Evolutionary conservation across 1,140 invertebrate genomes (phyloP).

Genomic region (Gonatopus flavifemur): DNA sequence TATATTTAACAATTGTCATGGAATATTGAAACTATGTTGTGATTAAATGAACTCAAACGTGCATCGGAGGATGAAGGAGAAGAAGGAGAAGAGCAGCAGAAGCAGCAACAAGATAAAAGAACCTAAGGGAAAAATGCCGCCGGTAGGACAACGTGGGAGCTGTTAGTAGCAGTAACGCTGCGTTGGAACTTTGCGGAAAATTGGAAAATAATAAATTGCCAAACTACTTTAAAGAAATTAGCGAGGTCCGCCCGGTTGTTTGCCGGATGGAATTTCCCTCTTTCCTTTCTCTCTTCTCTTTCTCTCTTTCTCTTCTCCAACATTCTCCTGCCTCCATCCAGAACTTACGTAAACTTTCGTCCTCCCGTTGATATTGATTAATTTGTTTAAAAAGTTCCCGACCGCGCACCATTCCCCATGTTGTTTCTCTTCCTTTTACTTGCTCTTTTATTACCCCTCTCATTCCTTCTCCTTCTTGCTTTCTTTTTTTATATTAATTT

Average conservation of each 20-base stretch:
- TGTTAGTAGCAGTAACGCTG: conserved; percentile 18
- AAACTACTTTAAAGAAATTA: conserved; percentile 53
- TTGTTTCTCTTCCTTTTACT: conserved; percentile 8
- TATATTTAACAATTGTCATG: neutral
- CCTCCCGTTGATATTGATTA: conserved; percentile 44
- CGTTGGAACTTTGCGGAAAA: conserved; percentile 32
- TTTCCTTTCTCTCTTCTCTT: conserved; percentile 4
- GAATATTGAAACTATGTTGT: too few relatives aligned
- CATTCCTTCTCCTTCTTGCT: neutral
- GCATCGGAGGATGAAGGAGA: neutral
- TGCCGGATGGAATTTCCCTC: conserved; percentile 26
- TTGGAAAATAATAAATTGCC: conserved; percentile 51
- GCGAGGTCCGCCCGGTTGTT: conserved; percentile 35
- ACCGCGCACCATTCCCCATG: conserved; percentile 14
- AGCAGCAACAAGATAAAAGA: too few relatives aligned
- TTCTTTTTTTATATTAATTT: conserved; percentile 13
- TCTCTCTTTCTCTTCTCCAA: conserved; percentile 3
- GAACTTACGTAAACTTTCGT: conserved; percentile 34
- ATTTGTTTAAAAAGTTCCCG: conserved; percentile 44
- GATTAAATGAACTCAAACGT: too few relatives aligned
- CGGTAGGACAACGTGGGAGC: conserved; percentile 22
- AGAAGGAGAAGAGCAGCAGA: too few relatives aligned
- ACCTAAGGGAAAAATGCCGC: neutral
- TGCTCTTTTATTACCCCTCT: neutral
- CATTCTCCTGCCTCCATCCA: conserved; percentile 5